Conservation (phyloP, 2,888 invertebrate genomes). For the Drosophila paracracens region DNA sequence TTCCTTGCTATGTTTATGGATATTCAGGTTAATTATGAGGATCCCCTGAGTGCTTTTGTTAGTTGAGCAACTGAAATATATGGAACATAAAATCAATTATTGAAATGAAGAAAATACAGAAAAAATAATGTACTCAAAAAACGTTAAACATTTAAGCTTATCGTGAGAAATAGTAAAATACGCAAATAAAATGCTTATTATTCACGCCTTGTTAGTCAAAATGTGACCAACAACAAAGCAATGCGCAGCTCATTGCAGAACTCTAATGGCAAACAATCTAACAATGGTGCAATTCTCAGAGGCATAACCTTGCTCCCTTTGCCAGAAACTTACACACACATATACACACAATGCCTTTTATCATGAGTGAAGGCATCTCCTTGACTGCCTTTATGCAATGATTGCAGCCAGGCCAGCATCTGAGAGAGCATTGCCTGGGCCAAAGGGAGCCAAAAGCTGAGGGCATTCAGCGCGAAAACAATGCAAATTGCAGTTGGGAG, state of each 20-base stretch:
- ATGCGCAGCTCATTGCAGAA: conserved; percentile 29
- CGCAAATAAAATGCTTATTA: conserved; percentile 1
- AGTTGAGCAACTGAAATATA: conserved; percentile 38
- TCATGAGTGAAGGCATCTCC: conserved; percentile 40
- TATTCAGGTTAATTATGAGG: conserved; percentile 49
- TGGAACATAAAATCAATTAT: conserved; percentile 2
- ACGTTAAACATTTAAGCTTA: too few relatives aligned
- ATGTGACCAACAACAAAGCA: conserved; percentile 21
- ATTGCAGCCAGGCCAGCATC: conserved; percentile 57
- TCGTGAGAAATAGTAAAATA: not conserved
- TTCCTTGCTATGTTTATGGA: not conserved
- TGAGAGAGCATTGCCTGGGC: conserved; percentile 26
- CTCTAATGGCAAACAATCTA: conserved; percentile 52
- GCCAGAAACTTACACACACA: conserved; percentile 20
- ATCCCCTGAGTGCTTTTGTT: not conserved
- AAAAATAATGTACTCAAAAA: too few relatives aligned
- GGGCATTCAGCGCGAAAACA: conserved; percentile 69
- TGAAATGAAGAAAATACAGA: not conserved
- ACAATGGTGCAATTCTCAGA: conserved; percentile 57
- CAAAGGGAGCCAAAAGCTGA: conserved; percentile 32
- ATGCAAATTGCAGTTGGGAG: conserved; percentile 65
- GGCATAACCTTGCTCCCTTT: conserved; percentile 66
- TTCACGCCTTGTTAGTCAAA: conserved; percentile 13
- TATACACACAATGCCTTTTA: conserved; percentile 54
- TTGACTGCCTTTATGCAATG: conserved; percentile 68